Evolutionary conservation across 2,888 invertebrate genomes (phyloP).

Genomic region (Osmoderma eremita): DNA sequence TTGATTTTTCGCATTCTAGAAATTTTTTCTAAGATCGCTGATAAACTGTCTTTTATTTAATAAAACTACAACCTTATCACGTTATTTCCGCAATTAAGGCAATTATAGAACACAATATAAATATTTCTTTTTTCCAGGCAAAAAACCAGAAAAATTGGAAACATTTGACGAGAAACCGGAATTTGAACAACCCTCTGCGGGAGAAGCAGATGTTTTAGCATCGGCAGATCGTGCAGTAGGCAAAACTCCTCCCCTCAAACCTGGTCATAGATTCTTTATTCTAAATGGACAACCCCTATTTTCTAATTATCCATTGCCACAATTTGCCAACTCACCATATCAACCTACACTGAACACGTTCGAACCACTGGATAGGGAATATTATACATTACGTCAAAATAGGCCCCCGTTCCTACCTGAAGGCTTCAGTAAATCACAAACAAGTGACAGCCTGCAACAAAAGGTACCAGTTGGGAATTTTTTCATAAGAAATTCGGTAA

Average conservation of each 20-base stretch:
- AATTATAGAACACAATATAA: no score
- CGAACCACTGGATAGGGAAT: conserved; percentile 15
- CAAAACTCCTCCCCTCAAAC: conserved; percentile 51
- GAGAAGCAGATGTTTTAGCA: conserved; percentile 49
- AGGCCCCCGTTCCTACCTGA: conserved; percentile 39
- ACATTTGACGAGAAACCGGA: conserved; percentile 56
- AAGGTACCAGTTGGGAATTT: conserved; percentile 48
- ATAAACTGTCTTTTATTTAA: no score
- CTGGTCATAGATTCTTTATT: conserved; percentile 69
- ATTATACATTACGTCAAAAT: conserved; percentile 32
- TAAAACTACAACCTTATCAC: no score
- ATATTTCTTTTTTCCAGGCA: conserved; percentile 45
- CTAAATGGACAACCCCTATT: conserved; percentile 67
- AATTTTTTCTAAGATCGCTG: no score
- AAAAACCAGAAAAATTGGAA: conserved; percentile 60
- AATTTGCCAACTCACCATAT: conserved; percentile 38
- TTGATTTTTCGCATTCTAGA: no score
- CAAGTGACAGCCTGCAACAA: conserved; percentile 11
- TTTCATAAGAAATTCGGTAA: conserved; percentile 49
- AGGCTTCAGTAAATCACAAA: conserved; percentile 36
- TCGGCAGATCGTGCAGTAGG: conserved; percentile 47
- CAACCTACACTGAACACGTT: conserved; percentile 34
- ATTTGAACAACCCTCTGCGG: conserved; percentile 46
- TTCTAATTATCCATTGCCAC: conserved; percentile 52
- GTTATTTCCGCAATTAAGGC: no score